Evolutionary conservation across 1,140 invertebrate species (phyloP).

Genomic region (Drosophila biarmipes): DNA sequence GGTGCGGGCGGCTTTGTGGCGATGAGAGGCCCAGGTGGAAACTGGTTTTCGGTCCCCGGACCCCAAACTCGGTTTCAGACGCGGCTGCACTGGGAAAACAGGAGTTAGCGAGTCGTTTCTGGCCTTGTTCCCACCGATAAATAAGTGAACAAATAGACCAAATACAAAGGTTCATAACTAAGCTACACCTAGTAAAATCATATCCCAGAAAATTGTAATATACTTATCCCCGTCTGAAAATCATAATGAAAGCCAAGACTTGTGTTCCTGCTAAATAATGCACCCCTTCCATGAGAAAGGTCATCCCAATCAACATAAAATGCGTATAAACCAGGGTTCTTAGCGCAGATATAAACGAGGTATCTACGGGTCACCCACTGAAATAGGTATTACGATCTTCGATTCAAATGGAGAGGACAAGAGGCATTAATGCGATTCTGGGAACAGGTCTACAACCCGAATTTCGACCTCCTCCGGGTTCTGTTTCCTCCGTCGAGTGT

Average conservation of each 20-base stretch:
- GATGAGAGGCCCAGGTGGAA: conserved; percentile 4
- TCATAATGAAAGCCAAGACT: too few species aligned
- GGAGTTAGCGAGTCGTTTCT: not conserved
- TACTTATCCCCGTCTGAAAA: too few species aligned
- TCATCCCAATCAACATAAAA: too few species aligned
- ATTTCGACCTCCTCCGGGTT: not conserved
- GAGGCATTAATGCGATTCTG: not conserved
- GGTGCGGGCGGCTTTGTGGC: conserved; percentile 34
- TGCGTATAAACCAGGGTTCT: too few species aligned
- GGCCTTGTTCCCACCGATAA: not conserved
- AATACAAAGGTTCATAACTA: too few species aligned
- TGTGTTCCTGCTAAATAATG: too few species aligned
- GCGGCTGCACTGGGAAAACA: conserved; percentile 10
- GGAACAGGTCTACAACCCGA: not conserved
- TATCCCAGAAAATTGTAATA: too few species aligned
- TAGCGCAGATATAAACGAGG: too few species aligned
- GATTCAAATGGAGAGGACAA: not conserved
- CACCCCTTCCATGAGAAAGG: too few species aligned
- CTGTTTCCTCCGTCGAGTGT: conserved; percentile 15
- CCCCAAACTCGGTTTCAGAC: conserved; percentile 1
- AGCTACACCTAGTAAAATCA: too few species aligned
- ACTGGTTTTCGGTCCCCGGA: conserved; percentile 26
- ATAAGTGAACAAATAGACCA: not conserved
- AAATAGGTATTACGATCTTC: too few species aligned
- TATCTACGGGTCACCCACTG: too few species aligned